A percentile compares a stretch with the other conserved stretches of the same genome.
Conservation (phyloP, 2,888 invertebrate genomes). For the Ormia ochracea region DNA sequence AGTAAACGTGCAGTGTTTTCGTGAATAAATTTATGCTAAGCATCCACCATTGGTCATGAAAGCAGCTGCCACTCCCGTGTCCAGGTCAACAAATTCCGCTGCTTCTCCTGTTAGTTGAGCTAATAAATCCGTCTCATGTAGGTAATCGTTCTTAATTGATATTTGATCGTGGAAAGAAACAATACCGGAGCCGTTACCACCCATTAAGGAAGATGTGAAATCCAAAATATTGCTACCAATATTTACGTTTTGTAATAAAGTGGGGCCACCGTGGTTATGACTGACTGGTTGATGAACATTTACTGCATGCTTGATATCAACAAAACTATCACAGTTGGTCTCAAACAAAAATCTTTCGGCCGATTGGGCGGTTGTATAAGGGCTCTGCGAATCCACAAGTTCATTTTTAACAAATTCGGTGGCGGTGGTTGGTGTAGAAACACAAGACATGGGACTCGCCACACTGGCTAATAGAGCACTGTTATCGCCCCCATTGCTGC, state of each 20-base stretch:
- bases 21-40: conserved; percentile 71
- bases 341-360: conserved; percentile 77
- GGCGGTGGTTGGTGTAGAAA: conserved; percentile 71
- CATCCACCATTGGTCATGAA: conserved; percentile 76
- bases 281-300: conserved; percentile 70
- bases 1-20: conserved; percentile 37
- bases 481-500: conserved; percentile 56
- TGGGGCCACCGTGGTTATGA: conserved; percentile 67
- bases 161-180: conserved; percentile 74
- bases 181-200: conserved; percentile 64
- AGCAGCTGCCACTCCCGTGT: conserved; percentile 74
- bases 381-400: conserved; percentile 75
- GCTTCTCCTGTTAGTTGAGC: conserved; percentile 73
- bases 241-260: conserved; percentile 64
- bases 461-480: conserved; percentile 63
- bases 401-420: conserved; percentile 76
- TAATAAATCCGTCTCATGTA: conserved; percentile 72
- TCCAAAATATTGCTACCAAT: conserved; percentile 64
- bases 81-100: conserved; percentile 76
- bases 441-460: conserved; percentile 63
- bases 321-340: conserved; percentile 72
- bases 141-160: conserved; percentile 73
- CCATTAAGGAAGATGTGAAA: conserved; percentile 65
- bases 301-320: conserved; percentile 75
- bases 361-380: conserved; percentile 76